These are phyloP conservation scores for Brachionus manjavacas DNA, from an alignment of 1,140 invertebrate species.

Conservation along the genomic window DNA sequence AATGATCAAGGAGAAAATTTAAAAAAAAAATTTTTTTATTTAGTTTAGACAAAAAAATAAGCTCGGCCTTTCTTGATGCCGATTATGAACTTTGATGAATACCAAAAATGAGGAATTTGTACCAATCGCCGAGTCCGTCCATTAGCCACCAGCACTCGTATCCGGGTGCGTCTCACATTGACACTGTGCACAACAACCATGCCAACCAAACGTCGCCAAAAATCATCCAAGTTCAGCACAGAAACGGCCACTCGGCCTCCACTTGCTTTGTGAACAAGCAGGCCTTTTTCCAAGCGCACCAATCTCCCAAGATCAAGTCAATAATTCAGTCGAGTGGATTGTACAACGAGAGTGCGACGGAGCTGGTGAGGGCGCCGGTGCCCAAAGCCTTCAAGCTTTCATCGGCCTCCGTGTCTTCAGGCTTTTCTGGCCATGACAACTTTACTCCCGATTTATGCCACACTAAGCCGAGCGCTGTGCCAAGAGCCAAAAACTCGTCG, in stretches of 20 bases:
- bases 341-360: neutral
- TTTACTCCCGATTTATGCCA: neutral
- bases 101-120: conserved; percentile 23
- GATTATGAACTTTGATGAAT: conserved; percentile 9
- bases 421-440: neutral
- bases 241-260: neutral
- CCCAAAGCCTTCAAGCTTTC: neutral
- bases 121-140: neutral
- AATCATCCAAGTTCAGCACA: conserved; percentile 19
- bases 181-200: neutral
- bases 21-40: too few species aligned
- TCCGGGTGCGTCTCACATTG: neutral
- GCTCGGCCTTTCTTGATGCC: neutral
- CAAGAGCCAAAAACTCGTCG: neutral
- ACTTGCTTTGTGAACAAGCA: neutral
- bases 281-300: neutral
- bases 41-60: neutral
- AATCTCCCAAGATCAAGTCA: neutral
- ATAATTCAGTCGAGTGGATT: neutral
- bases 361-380: neutral
- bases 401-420: neutral
- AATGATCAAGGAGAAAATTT: too few species aligned
- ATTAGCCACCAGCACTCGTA: neutral
- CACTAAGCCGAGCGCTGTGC: neutral
- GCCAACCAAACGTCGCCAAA: neutral